phyloP scores from a whole-genome alignment of 2,888 invertebrate genomes.

The Sinopyrophorus schimmeli region DNA sequence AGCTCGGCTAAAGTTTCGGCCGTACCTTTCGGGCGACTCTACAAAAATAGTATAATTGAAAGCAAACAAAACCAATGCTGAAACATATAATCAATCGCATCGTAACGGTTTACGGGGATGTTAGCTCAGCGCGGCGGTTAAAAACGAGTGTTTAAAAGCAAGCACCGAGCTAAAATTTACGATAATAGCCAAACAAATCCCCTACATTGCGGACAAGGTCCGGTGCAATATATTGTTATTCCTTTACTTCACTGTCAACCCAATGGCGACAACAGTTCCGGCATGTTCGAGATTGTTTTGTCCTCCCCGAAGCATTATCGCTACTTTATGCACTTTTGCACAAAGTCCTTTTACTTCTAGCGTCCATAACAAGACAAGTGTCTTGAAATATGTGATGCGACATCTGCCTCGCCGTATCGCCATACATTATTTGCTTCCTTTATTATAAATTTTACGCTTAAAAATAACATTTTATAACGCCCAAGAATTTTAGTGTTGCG shows the following conservation, averaged over 20 bases:
- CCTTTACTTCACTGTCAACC: constrained; percentile 20
- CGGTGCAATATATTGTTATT: constrained; percentile 23
- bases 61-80: constrained; percentile 24
- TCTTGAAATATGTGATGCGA: no score
- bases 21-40: no score
- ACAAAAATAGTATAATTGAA: constrained; percentile 15
- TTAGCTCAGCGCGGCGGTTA: constrained; percentile 23
- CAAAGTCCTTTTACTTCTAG: constrained; percentile 1
- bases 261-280: constrained; percentile 17
- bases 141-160: constrained; percentile 29
- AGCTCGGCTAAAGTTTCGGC: constrained; percentile 4
- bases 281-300: constrained; percentile 17
- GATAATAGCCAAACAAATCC: constrained; percentile 31
- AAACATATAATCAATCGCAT: constrained; percentile 27
- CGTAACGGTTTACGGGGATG: constrained; percentile 23
- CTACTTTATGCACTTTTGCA: constrained; percentile 3
- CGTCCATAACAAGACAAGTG: neutral
- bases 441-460: no score
- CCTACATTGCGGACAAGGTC: constrained; percentile 25
- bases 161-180: constrained; percentile 26
- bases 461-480: no score
- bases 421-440: no score
- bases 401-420: no score
- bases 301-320: constrained; percentile 11
- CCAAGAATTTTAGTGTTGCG: no score